These are phyloP conservation scores for Iguana delicatissima DNA, from an alignment of 2,797 vertebrate genomes.

Conservation along the genomic window DNA sequence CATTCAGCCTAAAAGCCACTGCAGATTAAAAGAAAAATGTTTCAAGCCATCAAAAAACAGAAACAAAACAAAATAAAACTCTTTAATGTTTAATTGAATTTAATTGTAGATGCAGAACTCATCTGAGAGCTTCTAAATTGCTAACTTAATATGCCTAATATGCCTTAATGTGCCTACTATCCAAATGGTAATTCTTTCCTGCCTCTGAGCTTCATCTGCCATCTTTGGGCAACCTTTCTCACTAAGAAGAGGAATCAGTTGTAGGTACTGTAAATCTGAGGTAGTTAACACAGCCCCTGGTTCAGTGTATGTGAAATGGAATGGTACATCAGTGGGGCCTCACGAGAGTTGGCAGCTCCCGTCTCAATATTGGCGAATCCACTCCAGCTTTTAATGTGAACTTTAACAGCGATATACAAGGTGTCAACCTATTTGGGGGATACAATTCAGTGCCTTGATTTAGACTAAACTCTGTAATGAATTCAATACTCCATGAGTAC, in stretches of 20 bases:
- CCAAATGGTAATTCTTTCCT: not conserved
- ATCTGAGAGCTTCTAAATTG: not conserved
- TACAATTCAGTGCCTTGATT: too few relatives aligned
- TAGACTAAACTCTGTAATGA: too few relatives aligned
- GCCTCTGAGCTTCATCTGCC: not conserved
- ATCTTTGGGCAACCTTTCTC: not conserved
- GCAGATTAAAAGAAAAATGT: constrained; percentile 15
- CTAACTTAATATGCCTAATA: not conserved
- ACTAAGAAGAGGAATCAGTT: not conserved
- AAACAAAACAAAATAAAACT: too few relatives aligned
- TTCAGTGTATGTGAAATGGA: not conserved
- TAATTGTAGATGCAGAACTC: constrained; percentile 10
- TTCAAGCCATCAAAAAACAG: not conserved
- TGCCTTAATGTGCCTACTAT: constrained; percentile 5
- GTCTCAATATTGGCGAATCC: too few relatives aligned
- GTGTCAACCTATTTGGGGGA: too few relatives aligned
- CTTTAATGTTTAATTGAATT: constrained; percentile 21
- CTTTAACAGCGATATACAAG: too few relatives aligned
- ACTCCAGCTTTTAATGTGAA: too few relatives aligned
- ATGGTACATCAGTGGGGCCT: not conserved
- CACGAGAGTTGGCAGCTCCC: too few relatives aligned
- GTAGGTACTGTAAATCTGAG: not conserved
- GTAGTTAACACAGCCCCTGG: not conserved
- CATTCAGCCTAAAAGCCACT: constrained; percentile 1
- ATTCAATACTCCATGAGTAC: too few relatives aligned